Evolutionary conservation across 2,797 vertebrate genomes (phyloP), one percentile per base, ranked within the genome.

Genomic region (Nannoperca australis): DNA sequence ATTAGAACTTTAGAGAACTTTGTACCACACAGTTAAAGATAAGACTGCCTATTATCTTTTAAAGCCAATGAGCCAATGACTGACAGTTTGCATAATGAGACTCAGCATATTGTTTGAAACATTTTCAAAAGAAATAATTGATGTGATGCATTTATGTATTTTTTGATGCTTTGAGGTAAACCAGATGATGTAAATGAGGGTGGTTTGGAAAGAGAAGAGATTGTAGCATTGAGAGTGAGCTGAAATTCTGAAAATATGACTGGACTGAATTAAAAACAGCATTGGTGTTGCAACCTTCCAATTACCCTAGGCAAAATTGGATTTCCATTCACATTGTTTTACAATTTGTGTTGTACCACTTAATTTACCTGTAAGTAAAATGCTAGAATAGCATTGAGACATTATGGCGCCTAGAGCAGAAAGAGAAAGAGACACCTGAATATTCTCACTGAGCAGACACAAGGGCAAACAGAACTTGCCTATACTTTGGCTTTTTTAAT

Each of bases 61-160:
- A 54, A 6, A 24, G 38, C 73, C 17, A 80, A 65, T 0, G 7
- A 81, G 27, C 45, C 34, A 50, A 38, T 78, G 50, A 86, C 42
- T 82, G 79, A 83, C 77, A 63, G 66, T 9, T 68, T 8, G 49
- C 1, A 13, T 76, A 88, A 88, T 76, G 36, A 73, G 42, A 66
- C 42, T 42, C 20, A 68, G 49, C 70, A 54, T 73, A 70, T 81
- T 74, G 62, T 86, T 84, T 40, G 50, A 54, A 82, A 27, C 34
- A 38, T 79, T 83, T 81, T 66, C 10, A 55, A 47, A 14, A 73
- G n/a, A 79, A 74, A 88, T 86, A 65, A 75, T 82, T 70, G 42
- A 55, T 67, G 38, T 22, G 27, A 42, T 45, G 14, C 27, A 77
- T 72, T 63, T 63, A 54, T 49, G 45, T 55, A 70, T 72, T 18